Evolutionary conservation across 2,113 vertebrate genomes (phyloP).

Genomic region (Thryonomys swinderianus): DNA sequence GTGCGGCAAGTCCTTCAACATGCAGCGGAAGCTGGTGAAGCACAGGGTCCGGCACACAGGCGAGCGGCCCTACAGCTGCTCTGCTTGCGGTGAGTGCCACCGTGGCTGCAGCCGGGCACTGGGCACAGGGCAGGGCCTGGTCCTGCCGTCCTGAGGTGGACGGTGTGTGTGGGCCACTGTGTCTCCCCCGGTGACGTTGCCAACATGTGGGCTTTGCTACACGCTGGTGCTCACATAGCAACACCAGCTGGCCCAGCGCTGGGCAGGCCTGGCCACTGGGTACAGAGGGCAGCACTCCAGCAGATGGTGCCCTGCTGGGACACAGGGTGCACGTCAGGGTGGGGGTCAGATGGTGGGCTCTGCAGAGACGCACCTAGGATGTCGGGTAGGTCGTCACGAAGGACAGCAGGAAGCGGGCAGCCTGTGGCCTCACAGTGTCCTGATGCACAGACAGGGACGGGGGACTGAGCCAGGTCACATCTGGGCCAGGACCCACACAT

Average conservation of each 20-base stretch:
- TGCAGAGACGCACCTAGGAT: too few species aligned
- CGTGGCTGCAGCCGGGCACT: rapidly evolving
- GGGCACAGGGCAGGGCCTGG: not conserved
- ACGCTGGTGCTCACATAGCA: not conserved
- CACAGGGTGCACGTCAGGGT: rapidly evolving
- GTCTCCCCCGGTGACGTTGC: rapidly evolving
- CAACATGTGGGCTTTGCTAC: rapidly evolving
- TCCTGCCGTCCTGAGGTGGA: not conserved
- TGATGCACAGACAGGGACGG: rapidly evolving
- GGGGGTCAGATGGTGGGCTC: not conserved
- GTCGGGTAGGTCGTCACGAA: rapidly evolving
- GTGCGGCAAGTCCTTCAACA: slow-evolving; percentile 98
- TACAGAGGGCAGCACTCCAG: not conserved
- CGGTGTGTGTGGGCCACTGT: not conserved
- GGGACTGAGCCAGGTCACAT: too few species aligned
- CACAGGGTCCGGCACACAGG: slow-evolving; percentile 94
- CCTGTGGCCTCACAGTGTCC: rapidly evolving
- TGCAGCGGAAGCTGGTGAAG: slow-evolving; percentile 95
- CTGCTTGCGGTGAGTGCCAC: slow-evolving; percentile 91
- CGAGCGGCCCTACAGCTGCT: slow-evolving; percentile 95
- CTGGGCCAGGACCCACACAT: not conserved
- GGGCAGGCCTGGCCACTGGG: not conserved
- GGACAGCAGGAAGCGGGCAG: not conserved
- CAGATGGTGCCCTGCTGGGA: not conserved
- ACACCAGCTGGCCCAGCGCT: not conserved